Evolutionary conservation across 2,888 invertebrate species (phyloP).

Genomic region (Cephus pygmeus): DNA sequence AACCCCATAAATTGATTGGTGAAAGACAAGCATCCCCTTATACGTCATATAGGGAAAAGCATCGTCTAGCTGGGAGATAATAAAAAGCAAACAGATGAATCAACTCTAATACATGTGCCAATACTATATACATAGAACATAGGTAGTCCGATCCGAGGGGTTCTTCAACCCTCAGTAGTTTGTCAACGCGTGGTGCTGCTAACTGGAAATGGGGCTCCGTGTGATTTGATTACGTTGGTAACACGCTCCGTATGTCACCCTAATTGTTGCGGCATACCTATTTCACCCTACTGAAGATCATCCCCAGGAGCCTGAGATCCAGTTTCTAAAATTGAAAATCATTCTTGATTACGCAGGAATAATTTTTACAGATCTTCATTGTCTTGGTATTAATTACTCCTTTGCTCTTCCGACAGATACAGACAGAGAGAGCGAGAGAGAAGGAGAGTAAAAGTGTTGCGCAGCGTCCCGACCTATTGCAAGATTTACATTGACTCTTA

Average conservation of each 20-base stretch:
- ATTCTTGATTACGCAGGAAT: background rate
- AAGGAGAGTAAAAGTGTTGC: background rate
- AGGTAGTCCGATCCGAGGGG: constrained; percentile 4
- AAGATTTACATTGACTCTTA: background rate
- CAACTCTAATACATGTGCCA: constrained; percentile 30
- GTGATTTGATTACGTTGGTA: constrained; percentile 52
- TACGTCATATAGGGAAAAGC: background rate
- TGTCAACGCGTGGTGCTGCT: constrained; percentile 28
- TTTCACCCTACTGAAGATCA: constrained; percentile 14
- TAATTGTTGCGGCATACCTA: constrained; percentile 41
- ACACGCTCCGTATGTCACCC: constrained; percentile 49
- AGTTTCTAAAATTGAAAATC: background rate
- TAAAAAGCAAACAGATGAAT: constrained; percentile 51
- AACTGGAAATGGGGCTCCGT: constrained; percentile 36
- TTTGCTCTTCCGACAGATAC: background rate
- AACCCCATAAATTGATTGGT: constrained; percentile 40
- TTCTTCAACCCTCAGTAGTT: constrained; percentile 21
- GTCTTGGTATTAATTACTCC: background rate
- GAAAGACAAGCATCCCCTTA: constrained; percentile 15
- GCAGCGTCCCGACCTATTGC: background rate
- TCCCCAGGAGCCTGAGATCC: background rate
- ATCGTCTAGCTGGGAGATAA: constrained; percentile 35
- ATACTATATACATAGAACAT: background rate
- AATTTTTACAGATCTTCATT: background rate
- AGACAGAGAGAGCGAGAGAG: background rate